Evolutionary conservation across 37 sponge, comb jelly and placozoan genomes (phyloP), one percentile per base, ranked within the genome.

Genomic region (Hexactinellida sp.): DNA sequence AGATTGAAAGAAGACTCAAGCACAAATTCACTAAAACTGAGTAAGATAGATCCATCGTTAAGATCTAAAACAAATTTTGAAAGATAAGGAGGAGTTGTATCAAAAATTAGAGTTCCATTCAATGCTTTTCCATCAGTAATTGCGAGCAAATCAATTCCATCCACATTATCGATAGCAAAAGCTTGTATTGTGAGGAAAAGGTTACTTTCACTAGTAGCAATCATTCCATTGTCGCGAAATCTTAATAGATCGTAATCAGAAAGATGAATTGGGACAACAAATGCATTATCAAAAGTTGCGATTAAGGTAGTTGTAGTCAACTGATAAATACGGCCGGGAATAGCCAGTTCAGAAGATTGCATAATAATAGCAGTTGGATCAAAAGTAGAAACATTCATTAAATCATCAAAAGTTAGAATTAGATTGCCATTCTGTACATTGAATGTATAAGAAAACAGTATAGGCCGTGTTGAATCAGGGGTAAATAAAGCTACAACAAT

Each of bases 121-220:
- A 95, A 37, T 5, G 93, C 96, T 32, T 95, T 95, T 0, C 96
- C 96, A 88, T 95, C 91, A 47, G 93, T 95, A 19, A 95, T 89
- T 37, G 96, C 93, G 9, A 95, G 87, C 13, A 95, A 92, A 93
- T 93, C 93, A 0, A 85, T 83, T 19, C 88, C 87, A 55, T 90
- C 84, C 9, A 95, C 87, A 83, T 95, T 94, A 88, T 93, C 96
- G 84, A 95, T 91, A 38, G 92, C 96, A 93, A 85, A 92, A 0
- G 96, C 96, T 36, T 90, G 96, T 88, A 95, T 93, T 0, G 92
- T 86, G 54, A 95, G 86, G 83, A 86, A 95, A 37, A 94, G 90
- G 36, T 84, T 90, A 21, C 87, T 83, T 1, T 39, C 54, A 24
- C 86, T 85, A 83, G 89, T 93, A 30, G 94, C 96, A n/a, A 95